Base-by-base conservation (phyloP, 1,140 invertebrate genomes). In the Diploscapter pachys region DNA sequence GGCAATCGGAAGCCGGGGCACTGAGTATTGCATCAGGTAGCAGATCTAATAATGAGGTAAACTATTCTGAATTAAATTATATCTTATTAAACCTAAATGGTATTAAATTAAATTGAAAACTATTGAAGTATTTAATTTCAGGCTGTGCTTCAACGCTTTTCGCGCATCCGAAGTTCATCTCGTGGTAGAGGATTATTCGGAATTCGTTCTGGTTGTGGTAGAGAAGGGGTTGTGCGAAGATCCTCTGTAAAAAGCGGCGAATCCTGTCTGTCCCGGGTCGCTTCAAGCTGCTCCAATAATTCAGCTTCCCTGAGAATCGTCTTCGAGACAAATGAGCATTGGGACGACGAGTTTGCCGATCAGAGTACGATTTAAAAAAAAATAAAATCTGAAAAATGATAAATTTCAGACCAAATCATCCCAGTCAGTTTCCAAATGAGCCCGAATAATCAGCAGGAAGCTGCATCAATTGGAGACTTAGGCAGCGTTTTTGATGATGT, bases 401-500 rank as follows among this genome's bases (percentile, higher is more conserved):
- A 31, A 59, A 2, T 59, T 1, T 48, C 5, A 53, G 55, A 4
- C 72, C 73, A 5, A 56, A 53, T 69, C 54, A 54, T 6, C 48
- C 61, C 5, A 70, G 48, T 61, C 55, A 53, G 3, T n/a, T 70
- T 3, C 49, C 56, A 59, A 56, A 70, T 52, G 68, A 61, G 55
- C 11, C 68, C 68, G 5, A 70, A 59, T 49, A 49, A 61, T 56
- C 55, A 59, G 50, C 53, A 69, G 31, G 68, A 61, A 13, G 73
- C 52, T 51, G 56, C 64, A n/a, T 74, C 73, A 4, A 64, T 74
- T 2, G 73, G 73, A 51, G 73, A 74, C 49, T 57, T 74, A 9
- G 68, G 73, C 63, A 66, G 63, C n/a, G 73, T 74, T 5, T 74
- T 74, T 52, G 64, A 74, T 55, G 73, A 74, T 63, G 73, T 74